Evolutionary conservation across 2,888 invertebrate genomes (phyloP).

Genomic region (Petrophora chlorosata): DNA sequence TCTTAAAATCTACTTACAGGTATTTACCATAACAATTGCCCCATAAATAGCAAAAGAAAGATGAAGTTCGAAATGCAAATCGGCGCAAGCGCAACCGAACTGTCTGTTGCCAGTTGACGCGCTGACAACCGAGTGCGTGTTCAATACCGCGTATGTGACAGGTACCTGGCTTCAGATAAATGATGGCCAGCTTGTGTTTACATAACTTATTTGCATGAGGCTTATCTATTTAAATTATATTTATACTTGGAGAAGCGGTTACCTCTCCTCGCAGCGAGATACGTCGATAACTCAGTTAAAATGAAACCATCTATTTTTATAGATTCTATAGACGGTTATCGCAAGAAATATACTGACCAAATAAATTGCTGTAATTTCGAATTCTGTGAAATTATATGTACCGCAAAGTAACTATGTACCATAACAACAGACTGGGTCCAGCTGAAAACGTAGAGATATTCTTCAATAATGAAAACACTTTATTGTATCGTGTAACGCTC

Average conservation of each 20-base stretch:
- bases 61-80: conserved; percentile 8
- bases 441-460: too few species aligned
- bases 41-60: conserved; percentile 17
- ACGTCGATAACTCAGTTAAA: too few species aligned
- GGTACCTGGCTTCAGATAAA: conserved; percentile 41
- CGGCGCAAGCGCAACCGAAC: background rate
- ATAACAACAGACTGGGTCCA: too few species aligned
- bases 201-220: conserved; percentile 24
- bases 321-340: too few species aligned
- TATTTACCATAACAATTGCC: conserved; percentile 1
- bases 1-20: background rate
- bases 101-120: conserved; percentile 7
- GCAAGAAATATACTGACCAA: too few species aligned
- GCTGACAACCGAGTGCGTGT: conserved; percentile 17
- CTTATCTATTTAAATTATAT: conserved; percentile 29
- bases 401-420: too few species aligned
- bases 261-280: background rate
- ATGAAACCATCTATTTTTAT: too few species aligned
- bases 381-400: too few species aligned
- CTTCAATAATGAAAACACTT: too few species aligned
- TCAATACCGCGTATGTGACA: conserved; percentile 38
- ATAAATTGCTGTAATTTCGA: too few species aligned
- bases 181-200: conserved; percentile 37
- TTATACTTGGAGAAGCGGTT: conserved; percentile 7
- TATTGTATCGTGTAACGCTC: too few species aligned